Conservation (phyloP, 2,888 invertebrate species). For the Microdon myrmicae region DNA sequence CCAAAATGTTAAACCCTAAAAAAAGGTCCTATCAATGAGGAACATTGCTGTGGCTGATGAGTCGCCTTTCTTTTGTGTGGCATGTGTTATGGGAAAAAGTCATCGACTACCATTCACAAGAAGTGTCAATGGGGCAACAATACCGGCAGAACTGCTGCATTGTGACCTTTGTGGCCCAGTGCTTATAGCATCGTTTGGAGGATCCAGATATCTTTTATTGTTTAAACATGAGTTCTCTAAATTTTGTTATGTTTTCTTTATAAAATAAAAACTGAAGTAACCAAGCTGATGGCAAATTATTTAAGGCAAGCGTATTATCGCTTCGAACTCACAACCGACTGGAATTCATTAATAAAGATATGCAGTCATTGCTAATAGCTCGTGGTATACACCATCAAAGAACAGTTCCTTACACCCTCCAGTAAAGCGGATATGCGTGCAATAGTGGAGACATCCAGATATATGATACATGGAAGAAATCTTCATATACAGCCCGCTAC, state of each 20-base stretch:
- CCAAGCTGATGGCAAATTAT: neutral
- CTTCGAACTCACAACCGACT: neutral
- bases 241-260: no score
- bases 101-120: conserved; percentile 2
- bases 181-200: conserved; percentile 26
- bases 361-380: neutral
- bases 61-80: neutral
- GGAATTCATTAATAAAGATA: neutral
- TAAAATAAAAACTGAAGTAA: no score
- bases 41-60: neutral
- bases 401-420: neutral
- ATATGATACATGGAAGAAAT: neutral
- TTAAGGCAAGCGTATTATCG: neutral
- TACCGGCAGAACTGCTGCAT: conserved; percentile 7
- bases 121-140: neutral
- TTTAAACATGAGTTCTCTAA: neutral
- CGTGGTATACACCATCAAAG: neutral
- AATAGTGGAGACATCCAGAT: neutral
- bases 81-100: conserved; percentile 5
- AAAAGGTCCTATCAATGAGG: neutral
- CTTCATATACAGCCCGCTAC: neutral
- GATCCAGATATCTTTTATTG: conserved; percentile 18
- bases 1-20: no score
- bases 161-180: conserved; percentile 36
- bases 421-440: neutral